Evolutionary conservation across 1,140 invertebrate species (phyloP), one percentile per base, ranked within the genome.

Genomic region (Habropoda laboriosa): DNA sequence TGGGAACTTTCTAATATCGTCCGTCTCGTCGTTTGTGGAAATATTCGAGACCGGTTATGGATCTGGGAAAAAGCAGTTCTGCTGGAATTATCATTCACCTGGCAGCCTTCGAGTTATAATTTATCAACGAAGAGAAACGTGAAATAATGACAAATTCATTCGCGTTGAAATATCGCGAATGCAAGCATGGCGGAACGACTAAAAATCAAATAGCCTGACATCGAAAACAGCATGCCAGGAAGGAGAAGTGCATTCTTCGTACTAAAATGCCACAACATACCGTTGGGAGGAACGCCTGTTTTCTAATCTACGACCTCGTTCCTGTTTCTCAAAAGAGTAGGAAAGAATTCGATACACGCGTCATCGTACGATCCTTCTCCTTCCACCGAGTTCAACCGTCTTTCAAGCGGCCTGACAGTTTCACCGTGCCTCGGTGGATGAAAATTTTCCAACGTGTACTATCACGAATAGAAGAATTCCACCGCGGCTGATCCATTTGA

Each of bases 271-370:
- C 8, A 4, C 5, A 6, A 49, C 16, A 27, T 24, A 7, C 30
- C 8, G 18, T 32, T 27, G n/a, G 13, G n/a, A 18, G 47, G n/a
- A 27, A 30, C 13, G 47, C 1, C 10, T n/a, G 42, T 10, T n/a
- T 18, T 30, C 24, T 35, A 30, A 55, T 70, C 30, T 67, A 32
- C 8, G 21, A 47, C 3, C 21, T 10, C 7, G 3, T 2, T 42
- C 47, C 24, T 18, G 12, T 6, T 53, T 32, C n/a, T 24, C 51
- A 0, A 27, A 21, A 21, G 3, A n/a, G 16, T n/a, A 6, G 7
- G 13, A 8, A 47, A 47, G 53, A 77, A 77, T 77, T 70, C 63
- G 35, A 76, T 68, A 67, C 38, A 18, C 27, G 45, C 45, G n/a
- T 63, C 21, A 10, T 27, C 24, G 8, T 13, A 40, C 27, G 10